Evolutionary conservation across 2,888 invertebrate genomes (phyloP), one percentile per base, ranked within the genome.

Genomic region (Venusia cambrica): DNA sequence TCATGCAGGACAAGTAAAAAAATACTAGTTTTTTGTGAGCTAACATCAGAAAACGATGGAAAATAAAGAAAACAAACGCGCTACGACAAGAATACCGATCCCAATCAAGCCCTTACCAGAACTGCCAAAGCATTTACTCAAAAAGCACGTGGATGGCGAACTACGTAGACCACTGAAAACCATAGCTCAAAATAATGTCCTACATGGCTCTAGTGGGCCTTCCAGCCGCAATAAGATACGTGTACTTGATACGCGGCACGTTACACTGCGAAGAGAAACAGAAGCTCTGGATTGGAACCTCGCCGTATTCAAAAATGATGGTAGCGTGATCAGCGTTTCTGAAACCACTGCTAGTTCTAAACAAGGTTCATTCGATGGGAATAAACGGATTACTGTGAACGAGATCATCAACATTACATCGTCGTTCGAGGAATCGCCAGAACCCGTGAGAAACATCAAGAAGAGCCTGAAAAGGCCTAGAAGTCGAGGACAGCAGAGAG

Each of bases 401-500:
- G 55, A 55, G 4, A 25, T 41, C 7, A 48, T 44, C 1, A 51
- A 53, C 2, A 51, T 57, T 0, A 80, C 80, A 5, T 78, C 38
- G 6, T 12, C 78, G 0, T n/a, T n/a, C n/a, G 44, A 47, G 2
- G 13, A 57, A 1, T 62, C 60, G 18, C 46, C 35, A 1, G 66
- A 43, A 24, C 57, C 61, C 17, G 51, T 78, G 0, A 80, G 48
- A 26, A 83, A 84, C 54, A 65, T 83, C 11, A 84, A 84, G 45
- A 71, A 61, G 17, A 84, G 81, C 55, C 48, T 83, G 1, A 83
- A 73, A 36, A 64, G 81, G 28, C 83, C 81, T 0, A 78, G 77
- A 20, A 84, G 84, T 43, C 58, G 73, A 8, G 84, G 83, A 45
- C 38, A 84, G 20, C 75, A 71, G 38, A 73, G 80, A 1, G 9